These are phyloP conservation scores for Myotis lucifugus DNA, from an alignment of 2,113 vertebrate genomes.

Conservation along the genomic window DNA sequence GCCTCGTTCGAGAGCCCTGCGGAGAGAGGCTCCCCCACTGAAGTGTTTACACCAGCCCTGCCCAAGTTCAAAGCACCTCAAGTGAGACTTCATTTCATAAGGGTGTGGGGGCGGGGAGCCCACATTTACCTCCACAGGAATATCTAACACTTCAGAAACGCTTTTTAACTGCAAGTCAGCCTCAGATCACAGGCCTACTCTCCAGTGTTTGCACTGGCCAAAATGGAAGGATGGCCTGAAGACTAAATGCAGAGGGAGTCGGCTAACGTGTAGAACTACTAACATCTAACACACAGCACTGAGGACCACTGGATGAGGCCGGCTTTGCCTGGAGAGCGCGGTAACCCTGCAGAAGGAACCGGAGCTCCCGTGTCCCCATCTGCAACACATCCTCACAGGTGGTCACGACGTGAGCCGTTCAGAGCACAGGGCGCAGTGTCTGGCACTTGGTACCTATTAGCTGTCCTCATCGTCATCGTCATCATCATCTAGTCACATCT, in stretches of 20 bases:
- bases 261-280: not conserved
- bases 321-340: not conserved
- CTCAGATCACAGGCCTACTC: conserved; percentile 6
- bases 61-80: conserved; percentile 48
- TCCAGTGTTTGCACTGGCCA: not conserved
- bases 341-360: not conserved
- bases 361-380: not conserved
- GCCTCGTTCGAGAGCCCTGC: not conserved
- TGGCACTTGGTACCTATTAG: not conserved
- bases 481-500: not conserved
- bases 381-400: not conserved
- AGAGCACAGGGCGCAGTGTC: not conserved
- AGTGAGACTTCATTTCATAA: conserved; percentile 63
- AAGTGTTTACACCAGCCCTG: conserved; percentile 32
- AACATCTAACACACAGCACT: not conserved
- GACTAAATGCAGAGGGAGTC: not conserved
- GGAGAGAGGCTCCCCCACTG: not conserved
- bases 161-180: not conserved
- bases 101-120: not conserved
- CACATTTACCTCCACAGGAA: conserved; percentile 29
- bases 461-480: not conserved
- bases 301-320: not conserved
- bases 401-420: rapidly evolving
- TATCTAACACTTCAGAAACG: conserved; percentile 21
- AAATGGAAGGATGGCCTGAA: not conserved